Evolutionary conservation across 2,797 vertebrate species (phyloP).

Genomic region (Phalanger gymnotis): DNA sequence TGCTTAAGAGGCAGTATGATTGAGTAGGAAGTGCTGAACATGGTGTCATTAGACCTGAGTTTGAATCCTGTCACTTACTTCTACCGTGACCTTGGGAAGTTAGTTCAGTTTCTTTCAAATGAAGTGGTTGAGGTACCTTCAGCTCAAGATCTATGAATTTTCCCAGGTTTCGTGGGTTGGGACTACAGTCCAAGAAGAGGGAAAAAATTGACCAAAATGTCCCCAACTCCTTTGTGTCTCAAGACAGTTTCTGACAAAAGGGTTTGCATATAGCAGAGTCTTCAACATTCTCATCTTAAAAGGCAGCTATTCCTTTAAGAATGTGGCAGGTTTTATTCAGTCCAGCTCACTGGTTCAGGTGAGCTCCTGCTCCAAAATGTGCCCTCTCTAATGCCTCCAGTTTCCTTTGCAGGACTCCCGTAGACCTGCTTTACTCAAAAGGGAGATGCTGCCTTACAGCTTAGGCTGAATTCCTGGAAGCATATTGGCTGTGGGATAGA

Average conservation of each 20-base stretch:
- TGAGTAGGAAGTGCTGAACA: not conserved
- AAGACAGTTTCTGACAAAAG: not conserved
- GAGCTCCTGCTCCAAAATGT: not conserved
- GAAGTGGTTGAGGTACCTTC: not conserved
- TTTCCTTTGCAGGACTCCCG: constrained; percentile 7
- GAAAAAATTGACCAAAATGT: not conserved
- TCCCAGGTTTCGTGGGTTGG: not conserved
- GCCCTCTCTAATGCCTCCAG: not conserved
- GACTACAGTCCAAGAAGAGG: not conserved
- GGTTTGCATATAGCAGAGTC: not conserved
- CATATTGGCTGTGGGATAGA: not conserved
- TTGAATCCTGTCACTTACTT: not conserved
- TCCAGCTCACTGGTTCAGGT: not conserved
- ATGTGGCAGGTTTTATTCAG: not conserved
- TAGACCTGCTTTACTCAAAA: not conserved
- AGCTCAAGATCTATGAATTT: not conserved
- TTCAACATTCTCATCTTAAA: not conserved
- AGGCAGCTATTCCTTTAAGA: not conserved
- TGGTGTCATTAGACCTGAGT: not conserved
- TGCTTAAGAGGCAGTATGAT: not conserved
- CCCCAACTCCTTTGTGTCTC: not conserved
- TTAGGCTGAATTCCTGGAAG: not conserved
- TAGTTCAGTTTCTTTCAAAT: not conserved
- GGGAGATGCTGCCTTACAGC: not conserved
- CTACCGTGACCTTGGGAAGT: not conserved